Conservation (phyloP, 2,113 vertebrate species). For the Pseudopodoces humilis region DNA sequence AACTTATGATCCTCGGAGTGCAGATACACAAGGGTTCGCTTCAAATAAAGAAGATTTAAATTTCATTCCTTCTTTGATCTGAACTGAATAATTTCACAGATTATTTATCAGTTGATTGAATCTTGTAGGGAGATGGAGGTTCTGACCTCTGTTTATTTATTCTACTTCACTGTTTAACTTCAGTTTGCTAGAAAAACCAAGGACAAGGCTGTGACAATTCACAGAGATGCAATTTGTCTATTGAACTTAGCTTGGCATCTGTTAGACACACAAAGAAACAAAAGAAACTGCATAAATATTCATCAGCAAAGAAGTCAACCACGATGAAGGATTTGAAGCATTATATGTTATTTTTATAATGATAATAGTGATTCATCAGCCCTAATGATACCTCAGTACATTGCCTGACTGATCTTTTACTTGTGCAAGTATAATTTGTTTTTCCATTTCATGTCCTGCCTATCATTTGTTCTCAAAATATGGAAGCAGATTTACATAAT, state of each 20-base stretch:
- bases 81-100: background rate
- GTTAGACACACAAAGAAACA: conserved; percentile 52
- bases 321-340: conserved; percentile 40
- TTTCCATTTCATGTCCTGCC: conserved; percentile 49
- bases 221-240: conserved; percentile 53
- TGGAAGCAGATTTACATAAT: conserved; percentile 51
- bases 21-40: background rate
- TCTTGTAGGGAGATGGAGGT: conserved; percentile 22
- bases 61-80: conserved; percentile 10
- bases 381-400: conserved; percentile 51
- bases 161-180: conserved; percentile 48
- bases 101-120: conserved; percentile 39
- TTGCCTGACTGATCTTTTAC: conserved; percentile 54
- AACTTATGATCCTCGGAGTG: background rate
- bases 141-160: conserved; percentile 55
- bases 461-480: conserved; percentile 58
- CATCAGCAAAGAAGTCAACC: conserved; percentile 46
- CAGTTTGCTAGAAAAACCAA: conserved; percentile 8
- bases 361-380: conserved; percentile 60
- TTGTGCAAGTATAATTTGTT: conserved; percentile 14
- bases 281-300: conserved; percentile 64
- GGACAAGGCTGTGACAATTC: conserved; percentile 47
- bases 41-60: background rate
- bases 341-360: conserved; percentile 60
- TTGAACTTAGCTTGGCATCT: conserved; percentile 59